A percentile compares a stretch with the other conserved stretches of the same genome.
phyloP scores from a whole-genome alignment of 1,140 invertebrate species.

The Octopus bimaculoides region DNA sequence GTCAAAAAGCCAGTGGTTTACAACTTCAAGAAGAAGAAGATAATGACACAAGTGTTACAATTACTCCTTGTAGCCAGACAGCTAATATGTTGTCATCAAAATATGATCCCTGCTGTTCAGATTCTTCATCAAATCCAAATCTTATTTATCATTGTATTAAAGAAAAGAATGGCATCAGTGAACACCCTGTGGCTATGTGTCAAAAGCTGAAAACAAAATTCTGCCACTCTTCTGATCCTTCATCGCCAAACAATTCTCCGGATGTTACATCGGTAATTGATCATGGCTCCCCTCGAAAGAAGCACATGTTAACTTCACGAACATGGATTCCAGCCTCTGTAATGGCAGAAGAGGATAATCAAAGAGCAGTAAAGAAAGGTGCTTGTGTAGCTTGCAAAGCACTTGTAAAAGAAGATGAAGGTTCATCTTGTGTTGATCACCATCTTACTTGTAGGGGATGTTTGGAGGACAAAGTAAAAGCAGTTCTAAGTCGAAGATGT shows the following conservation, averaged over 20 bases:
- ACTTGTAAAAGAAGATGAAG: not conserved
- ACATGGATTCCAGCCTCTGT: not conserved
- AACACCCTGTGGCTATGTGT: not conserved
- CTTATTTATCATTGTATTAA: conserved; percentile 5
- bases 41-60: not conserved
- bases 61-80: not conserved
- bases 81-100: not conserved
- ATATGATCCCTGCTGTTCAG: not conserved
- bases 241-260: not conserved
- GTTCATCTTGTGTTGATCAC: not conserved
- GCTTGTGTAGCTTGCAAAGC: not conserved
- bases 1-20: not conserved
- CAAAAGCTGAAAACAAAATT: conserved; percentile 5
- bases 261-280: not conserved
- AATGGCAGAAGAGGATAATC: not conserved
- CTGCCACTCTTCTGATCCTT: not conserved
- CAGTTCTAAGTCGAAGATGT: conserved; percentile 7
- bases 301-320: not conserved
- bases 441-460: conserved; percentile 1
- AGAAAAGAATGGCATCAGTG: not conserved
- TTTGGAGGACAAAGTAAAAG: conserved; percentile 6
- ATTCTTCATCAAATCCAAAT: not conserved
- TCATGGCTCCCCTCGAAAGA: not conserved
- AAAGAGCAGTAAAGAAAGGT: not conserved
- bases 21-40: not conserved